phyloP scores from a whole-genome alignment of 2,797 vertebrate genomes.

The Eospalax fontanierii region DNA sequence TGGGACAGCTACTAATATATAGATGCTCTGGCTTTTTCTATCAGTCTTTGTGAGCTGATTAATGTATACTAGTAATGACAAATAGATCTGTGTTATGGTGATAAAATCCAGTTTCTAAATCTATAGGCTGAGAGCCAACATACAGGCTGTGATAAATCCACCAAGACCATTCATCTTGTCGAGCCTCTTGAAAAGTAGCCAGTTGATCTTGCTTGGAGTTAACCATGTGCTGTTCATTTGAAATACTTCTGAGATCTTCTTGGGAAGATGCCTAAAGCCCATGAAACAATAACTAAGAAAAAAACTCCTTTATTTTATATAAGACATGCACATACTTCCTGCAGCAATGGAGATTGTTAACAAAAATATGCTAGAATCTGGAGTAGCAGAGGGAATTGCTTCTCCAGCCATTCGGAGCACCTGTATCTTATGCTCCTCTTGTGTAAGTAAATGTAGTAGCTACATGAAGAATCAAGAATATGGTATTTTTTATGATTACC shows the following conservation, averaged over 20 bases:
- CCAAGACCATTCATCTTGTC: constrained; percentile 68
- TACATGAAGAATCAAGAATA: constrained; percentile 14
- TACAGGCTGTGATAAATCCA: constrained; percentile 64
- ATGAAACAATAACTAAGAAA: constrained; percentile 53
- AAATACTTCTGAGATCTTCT: constrained; percentile 71
- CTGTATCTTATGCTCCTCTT: neutral
- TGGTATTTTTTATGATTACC: neutral
- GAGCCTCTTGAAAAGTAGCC: constrained; percentile 73
- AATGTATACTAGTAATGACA: constrained; percentile 66
- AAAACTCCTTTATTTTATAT: constrained; percentile 49
- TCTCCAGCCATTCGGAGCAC: neutral
- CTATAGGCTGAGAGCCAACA: constrained; percentile 70
- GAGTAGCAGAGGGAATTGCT: neutral
- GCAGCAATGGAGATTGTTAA: constrained; percentile 39
- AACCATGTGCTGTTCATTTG: constrained; percentile 76
- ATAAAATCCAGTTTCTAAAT: constrained; percentile 78
- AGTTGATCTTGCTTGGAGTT: constrained; percentile 69
- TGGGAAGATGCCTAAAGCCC: constrained; percentile 70
- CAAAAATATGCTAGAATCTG: constrained; percentile 37
- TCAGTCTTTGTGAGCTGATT: constrained; percentile 56
- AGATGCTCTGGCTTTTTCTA: constrained; percentile 46
- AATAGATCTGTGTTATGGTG: constrained; percentile 67
- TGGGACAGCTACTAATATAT: constrained; percentile 42
- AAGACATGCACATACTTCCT: constrained; percentile 62
- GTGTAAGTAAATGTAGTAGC: neutral